A percentile compares a stretch with the other conserved stretches of the same genome.
These are phyloP conservation scores for Gopherus flavomarginatus DNA, from an alignment of 2,113 vertebrate genomes.

Conservation along the genomic window DNA sequence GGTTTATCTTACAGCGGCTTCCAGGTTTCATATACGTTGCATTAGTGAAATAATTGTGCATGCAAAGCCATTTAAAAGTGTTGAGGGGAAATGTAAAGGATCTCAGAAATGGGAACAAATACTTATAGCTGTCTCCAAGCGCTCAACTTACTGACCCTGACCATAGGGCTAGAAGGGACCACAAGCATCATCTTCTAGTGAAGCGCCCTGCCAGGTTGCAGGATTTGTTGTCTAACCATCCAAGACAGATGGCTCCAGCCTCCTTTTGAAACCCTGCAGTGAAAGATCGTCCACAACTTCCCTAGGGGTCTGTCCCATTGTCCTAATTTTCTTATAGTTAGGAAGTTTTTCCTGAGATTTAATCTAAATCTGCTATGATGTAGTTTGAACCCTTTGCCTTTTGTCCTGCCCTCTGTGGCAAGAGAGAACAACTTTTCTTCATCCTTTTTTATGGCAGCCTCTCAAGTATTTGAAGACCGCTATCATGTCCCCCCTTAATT, in stretches of 20 bases:
- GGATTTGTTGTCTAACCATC: neutral
- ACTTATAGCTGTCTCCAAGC: neutral
- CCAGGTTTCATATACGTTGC: neutral
- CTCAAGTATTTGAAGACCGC: neutral
- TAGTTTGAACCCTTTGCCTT: neutral
- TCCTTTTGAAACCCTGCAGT: no score
- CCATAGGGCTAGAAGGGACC: neutral
- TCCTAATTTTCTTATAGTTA: neutral
- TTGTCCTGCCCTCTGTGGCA: neutral
- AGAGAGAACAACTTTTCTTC: neutral
- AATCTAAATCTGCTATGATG: neutral
- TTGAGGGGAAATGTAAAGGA: neutral
- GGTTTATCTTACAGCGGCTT: neutral
- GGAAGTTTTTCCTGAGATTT: neutral
- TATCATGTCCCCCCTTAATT: neutral
- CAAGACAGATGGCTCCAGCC: no score
- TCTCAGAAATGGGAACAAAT: neutral
- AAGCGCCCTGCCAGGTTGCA: neutral
- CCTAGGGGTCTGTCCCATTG: neutral
- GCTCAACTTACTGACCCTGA: neutral
- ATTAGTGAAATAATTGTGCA: neutral
- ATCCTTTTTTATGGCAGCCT: neutral
- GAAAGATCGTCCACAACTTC: neutral
- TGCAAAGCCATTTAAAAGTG: neutral
- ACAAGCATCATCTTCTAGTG: neutral